Evolutionary conservation across 2,888 invertebrate species (phyloP), one percentile per base, ranked within the genome.

Genomic region (Troides helena): DNA sequence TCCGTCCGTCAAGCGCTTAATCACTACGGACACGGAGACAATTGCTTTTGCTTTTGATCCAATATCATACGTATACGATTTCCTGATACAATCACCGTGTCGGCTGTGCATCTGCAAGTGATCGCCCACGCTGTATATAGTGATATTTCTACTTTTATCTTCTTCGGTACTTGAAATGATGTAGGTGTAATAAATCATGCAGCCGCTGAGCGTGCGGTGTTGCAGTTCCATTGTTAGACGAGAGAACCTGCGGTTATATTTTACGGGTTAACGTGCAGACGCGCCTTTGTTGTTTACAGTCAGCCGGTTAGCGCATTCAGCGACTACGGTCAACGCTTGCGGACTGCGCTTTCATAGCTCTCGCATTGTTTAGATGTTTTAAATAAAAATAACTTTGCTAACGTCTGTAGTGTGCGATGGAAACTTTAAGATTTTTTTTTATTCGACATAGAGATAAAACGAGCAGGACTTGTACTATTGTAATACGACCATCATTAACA

Each of bases 171-270:
- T 46, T 14, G 46, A 46, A 2, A 50, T 14, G 18, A 18, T 50
- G 50, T 50, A 18, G 57, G 57, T 21, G 17, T 50, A 67, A 61
- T 67, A 67, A 36, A 61, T 67, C 66, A 65, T 43, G 25, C 25
- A 59, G 65, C 43, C 58, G n/a, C 23, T 43, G 18, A 39, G n/a
- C 4, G 53, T 30, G 67, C 70, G 71, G 71, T 69, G 70, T 70
- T 69, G 66, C 72, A 68, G 68, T 62, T 43, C 56, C 68, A 70
- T 73, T 74, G 74, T 72, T 61, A 46, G 23, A 30, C 30, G 69
- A 10, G 8, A 69, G 74, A 68, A 75, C 71, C 72, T 76, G 72
- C 72, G 71, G 74, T 79, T 78, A 76, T 79, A 79, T 78, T 77
- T 78, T 75, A 79, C 74, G 64, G 65, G 69, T 69, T 65, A 62